Evolutionary conservation across 1,140 invertebrate genomes (phyloP), one percentile per base, ranked within the genome.

Genomic region (Cardiocondyla obscurior): DNA sequence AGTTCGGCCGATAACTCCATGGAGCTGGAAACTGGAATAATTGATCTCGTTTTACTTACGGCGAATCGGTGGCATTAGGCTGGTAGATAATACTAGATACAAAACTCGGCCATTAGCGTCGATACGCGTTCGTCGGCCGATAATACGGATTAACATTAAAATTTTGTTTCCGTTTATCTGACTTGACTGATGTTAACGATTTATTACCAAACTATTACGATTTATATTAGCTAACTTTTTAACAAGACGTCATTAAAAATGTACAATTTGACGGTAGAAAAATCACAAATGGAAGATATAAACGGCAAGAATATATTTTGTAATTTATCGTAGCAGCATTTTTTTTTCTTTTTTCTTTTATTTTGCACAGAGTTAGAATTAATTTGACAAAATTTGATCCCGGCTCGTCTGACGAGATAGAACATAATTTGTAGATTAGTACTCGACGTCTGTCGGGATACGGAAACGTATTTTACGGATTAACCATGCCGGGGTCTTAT

Each of bases 1-100:
- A 79, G 55, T 79, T 79, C 22, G 46, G n/a, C 46, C 33, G 22
- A 67, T 67, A 69, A 67, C 62, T 53, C 49, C 53, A 30, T 73
- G 39, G 67, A 72, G 39, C 67, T 81, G 39, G 65, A 81, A 73
- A 81, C 69, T 57, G 77, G 77, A 73, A 81, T 69, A 79, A 79
- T 67, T 67, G 62, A 79, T 79, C 74, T 69, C 60, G 16, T 67
- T 79, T 51, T 65, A 65, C 33, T 67, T 53, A 69, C 10, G 46
- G 73, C 46, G 58, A 65, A 30, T 77, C 44, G 33, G 62, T 36
- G 67, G 62, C 12, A 53, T 81, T 73, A 73, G 77, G 22, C 33
- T 36, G 30, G 6, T 19, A 46, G 42, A 81, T 53, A 73, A 81
- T 73, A 46, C 33, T 14, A 69, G 49, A 5, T 22, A 49, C 30